Evolutionary conservation across 2,888 invertebrate species (phyloP).

Genomic region (Noctua pronuba): DNA sequence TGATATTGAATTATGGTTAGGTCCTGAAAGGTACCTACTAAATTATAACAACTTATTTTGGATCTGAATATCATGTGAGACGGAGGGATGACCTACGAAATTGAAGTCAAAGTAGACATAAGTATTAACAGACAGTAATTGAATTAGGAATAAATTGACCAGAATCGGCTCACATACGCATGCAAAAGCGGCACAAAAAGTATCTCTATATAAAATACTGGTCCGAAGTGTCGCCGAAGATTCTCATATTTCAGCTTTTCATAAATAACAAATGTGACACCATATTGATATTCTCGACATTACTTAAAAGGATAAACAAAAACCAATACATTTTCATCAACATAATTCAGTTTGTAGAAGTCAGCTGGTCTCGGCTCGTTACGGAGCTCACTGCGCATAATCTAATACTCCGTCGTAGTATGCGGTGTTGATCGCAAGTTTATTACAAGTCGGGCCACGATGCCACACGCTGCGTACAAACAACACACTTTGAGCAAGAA

Average conservation of each 20-base stretch:
- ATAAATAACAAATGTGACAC: slow-evolving; percentile 34
- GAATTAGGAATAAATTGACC: background rate
- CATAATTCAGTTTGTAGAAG: slow-evolving; percentile 72
- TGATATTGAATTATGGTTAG: background rate
- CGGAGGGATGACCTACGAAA: background rate
- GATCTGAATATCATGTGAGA: background rate
- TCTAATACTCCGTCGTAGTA: slow-evolving; percentile 70
- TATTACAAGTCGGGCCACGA: slow-evolving; percentile 61
- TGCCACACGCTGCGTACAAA: slow-evolving; percentile 28
- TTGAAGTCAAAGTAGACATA: background rate
- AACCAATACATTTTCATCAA: slow-evolving; percentile 76
- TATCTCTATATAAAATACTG: background rate
- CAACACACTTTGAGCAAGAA: slow-evolving; percentile 14
- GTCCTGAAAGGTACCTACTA: background rate
- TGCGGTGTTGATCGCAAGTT: slow-evolving; percentile 69
- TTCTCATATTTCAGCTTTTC: slow-evolving; percentile 2
- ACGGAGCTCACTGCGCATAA: slow-evolving; percentile 71
- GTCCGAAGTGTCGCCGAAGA: background rate
- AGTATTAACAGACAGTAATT: background rate
- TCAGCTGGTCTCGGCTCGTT: slow-evolving; percentile 72
- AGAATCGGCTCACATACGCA: background rate
- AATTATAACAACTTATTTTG: background rate
- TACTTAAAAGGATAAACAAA: slow-evolving; percentile 67
- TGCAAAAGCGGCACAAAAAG: background rate
- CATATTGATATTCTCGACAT: slow-evolving; percentile 52